A percentile compares a stretch with the other conserved stretches of the same genome.
phyloP scores from a whole-genome alignment of 2,113 vertebrate genomes.

The Aegotheles bennettii region DNA sequence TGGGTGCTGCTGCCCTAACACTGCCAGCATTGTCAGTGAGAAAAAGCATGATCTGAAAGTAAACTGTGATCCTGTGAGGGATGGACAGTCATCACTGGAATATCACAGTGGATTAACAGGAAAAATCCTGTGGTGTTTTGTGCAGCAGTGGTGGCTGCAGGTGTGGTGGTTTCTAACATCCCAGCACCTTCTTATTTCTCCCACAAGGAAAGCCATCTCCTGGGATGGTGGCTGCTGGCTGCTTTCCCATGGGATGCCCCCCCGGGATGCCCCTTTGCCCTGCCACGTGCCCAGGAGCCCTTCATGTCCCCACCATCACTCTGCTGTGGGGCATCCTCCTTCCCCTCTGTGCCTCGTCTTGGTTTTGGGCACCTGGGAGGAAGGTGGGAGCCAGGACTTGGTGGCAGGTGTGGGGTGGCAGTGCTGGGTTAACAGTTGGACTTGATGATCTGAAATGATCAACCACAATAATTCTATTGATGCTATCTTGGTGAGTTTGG shows the following conservation, averaged over 20 bases:
- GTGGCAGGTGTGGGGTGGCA: neutral
- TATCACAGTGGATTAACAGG: neutral
- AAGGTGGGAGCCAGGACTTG: neutral
- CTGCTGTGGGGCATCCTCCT: neutral
- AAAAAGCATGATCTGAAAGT: neutral
- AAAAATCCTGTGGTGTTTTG: neutral
- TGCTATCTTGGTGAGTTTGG: neutral
- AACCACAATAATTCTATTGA: too few species aligned
- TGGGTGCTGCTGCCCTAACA: neutral
- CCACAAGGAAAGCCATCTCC: rapidly evolving
- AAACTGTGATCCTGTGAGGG: neutral
- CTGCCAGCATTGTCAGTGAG: neutral
- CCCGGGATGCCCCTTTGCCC: neutral
- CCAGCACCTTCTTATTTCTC: neutral
- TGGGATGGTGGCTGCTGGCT: neutral
- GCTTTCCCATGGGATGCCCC: neutral
- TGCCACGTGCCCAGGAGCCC: neutral
- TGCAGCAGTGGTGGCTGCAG: rapidly evolving
- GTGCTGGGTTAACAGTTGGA: too few species aligned
- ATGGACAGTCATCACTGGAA: neutral
- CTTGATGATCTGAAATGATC: too few species aligned
- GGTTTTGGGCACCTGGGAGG: neutral
- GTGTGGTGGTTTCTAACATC: rapidly evolving
- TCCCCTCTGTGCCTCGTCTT: neutral
- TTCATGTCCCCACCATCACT: neutral